These are phyloP conservation scores for Agonopterix alstromeriana DNA, from an alignment of 2,888 invertebrate species.

Conservation along the genomic window DNA sequence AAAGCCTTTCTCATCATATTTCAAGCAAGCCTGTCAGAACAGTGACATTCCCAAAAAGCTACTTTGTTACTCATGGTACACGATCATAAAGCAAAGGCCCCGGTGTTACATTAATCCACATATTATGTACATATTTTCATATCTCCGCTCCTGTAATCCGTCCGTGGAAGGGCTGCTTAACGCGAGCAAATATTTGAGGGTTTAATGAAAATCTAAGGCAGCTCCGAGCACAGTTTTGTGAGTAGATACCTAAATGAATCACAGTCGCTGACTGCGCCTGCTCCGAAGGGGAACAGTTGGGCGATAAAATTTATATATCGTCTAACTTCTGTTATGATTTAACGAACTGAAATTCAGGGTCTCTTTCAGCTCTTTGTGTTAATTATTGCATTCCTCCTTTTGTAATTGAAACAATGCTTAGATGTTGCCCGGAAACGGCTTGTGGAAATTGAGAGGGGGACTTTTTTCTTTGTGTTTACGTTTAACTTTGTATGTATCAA, in stretches of 20 bases:
- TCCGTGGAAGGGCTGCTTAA: slow-evolving; percentile 42
- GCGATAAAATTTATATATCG: slow-evolving; percentile 65
- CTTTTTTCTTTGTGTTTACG: no score
- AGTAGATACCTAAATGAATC: slow-evolving; percentile 61
- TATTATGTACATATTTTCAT: slow-evolving; percentile 45
- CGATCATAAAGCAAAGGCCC: slow-evolving; percentile 22
- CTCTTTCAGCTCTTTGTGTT: slow-evolving; percentile 46
- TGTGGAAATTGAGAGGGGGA: slow-evolving; percentile 1
- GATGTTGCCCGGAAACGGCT: neutral
- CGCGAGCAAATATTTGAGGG: slow-evolving; percentile 61
- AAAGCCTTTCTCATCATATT: neutral
- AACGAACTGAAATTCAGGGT: slow-evolving; percentile 54
- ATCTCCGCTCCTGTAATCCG: slow-evolving; percentile 47
- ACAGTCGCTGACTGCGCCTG: slow-evolving; percentile 42
- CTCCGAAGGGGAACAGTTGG: slow-evolving; percentile 41
- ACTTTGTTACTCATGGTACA: slow-evolving; percentile 29
- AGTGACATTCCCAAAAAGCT: neutral
- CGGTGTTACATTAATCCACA: slow-evolving; percentile 46
- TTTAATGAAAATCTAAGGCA: slow-evolving; percentile 67
- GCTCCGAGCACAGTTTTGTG: slow-evolving; percentile 46
- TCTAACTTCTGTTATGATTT: slow-evolving; percentile 66
- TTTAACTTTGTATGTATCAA: no score
- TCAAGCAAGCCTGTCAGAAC: neutral
- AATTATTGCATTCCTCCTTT: slow-evolving; percentile 48
- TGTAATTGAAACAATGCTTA: slow-evolving; percentile 23